Base-by-base conservation (phyloP, 2,113 vertebrate species). In the Boleophthalmus pectinirostris region DNA sequence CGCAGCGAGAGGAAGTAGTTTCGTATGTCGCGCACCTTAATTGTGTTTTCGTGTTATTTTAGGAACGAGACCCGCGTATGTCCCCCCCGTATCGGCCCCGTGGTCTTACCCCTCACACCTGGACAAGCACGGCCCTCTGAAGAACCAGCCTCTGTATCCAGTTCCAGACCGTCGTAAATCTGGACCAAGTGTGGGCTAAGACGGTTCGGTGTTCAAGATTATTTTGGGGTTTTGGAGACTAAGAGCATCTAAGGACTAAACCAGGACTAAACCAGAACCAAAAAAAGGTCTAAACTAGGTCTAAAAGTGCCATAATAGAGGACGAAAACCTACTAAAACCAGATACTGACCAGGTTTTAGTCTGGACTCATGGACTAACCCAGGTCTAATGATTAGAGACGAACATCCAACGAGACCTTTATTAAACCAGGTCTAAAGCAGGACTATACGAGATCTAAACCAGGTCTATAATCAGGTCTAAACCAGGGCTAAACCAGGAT, bases 1-100 rank as follows among this genome's bases (percentile, higher is more conserved):
- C 77, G 47, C 49, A 64, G 57, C 63, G 68, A 78, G 85, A 90
- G 89, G 86, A 92, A 91, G 87, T 78, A 29, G 65, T 83, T 91
- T 92, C 84, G 12, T 70, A 84, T 89, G 82, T 89, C 88, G 72
- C 68, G 51, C 69, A 81, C 89, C 88, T 89, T 91, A 88, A 92
- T 92, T 92, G 88, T 92, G 86, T 90, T 92, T 92, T 85, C 73
- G 71, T 92, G 86, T 93, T 93, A 91, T 93, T 82, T 88, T 93
- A 89, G 92, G 83, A 93, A 93, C 56, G 47, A 77, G 85, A 90
- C 80, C 83, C 88, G 29, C 4, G 29, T 29, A 29, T 3, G 2
- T 15, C 51, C 77, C 64, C 77, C 78, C 82, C 75, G 82, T 74
- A 72, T 58, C 24, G 8, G 74, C 72, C 68, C 69, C 60, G 56